Evolutionary conservation across 2,113 vertebrate genomes (phyloP), one percentile per base, ranked within the genome.

Genomic region (Paedocypris sp.): DNA sequence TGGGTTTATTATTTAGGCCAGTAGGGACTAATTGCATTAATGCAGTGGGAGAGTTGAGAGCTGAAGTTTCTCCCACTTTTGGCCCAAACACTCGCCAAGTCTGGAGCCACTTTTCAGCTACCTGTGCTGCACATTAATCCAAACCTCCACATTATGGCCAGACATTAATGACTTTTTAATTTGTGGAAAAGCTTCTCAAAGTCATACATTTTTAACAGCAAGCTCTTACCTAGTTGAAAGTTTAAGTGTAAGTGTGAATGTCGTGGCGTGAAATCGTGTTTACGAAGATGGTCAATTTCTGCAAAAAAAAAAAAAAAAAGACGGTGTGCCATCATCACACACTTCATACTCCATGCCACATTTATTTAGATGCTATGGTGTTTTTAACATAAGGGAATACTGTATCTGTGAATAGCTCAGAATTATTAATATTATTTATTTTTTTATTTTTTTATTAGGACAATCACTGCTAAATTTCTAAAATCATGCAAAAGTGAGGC

Each of bases 1-100:
- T 58, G 78, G 75, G 72, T 83, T 83, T 86, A 85, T 83, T 84
- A 85, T 83, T 82, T 81, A 84, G 77, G 71, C 74, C 77, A 74
- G 62, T 68, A 60, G 70, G 77, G 75, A 79, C 79, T 85, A 85
- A 86, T 84, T 86, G 78, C 73, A 50, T 64, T 85, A 83, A 85
- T 79, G 81, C 75, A 84, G 79, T 68, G 47, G 1, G 52, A 35
- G 72, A 78, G 66, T 67, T 75, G 47, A n/a, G n/a, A 77, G 74
- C 71, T 77, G 26, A 43, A 60, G 71, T 70, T 69, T 49, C 62
- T 35, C 56, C 43, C 23, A 57, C 64, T 23, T 62, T 68, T 67
- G 75, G 76, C 25, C 29, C 15, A 60, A n/a, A 49, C 68, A 71
- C 26, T 29, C 57, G 54, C 73, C 63, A 56, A 45, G 35, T 18